A percentile compares a stretch with the other conserved stretches of the same genome.
phyloP scores from a whole-genome alignment of 2,797 vertebrate species.

The Poecilia gillii region DNA sequence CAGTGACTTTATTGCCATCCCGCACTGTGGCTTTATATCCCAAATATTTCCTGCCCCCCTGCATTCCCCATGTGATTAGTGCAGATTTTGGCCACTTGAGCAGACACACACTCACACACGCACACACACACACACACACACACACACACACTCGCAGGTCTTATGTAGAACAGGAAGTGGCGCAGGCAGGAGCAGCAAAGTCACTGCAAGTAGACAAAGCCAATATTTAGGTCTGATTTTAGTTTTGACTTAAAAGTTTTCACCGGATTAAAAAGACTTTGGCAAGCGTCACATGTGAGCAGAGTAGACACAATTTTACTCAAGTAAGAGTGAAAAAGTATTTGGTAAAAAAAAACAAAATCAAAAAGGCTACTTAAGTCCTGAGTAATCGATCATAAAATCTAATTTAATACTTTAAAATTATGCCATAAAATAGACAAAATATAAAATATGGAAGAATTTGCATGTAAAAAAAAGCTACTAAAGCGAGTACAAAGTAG shows the following conservation, averaged over 20 bases:
- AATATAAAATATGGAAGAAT: too few species aligned
- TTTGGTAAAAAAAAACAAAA: too few species aligned
- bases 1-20: conserved; percentile 55
- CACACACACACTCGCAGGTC: conserved; percentile 4
- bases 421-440: too few species aligned
- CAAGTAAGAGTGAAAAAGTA: too few species aligned
- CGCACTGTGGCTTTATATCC: conserved; percentile 41
- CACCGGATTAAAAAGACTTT: not conserved
- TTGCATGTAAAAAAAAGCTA: too few species aligned
- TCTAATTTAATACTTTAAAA: too few species aligned
- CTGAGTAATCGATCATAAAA: too few species aligned
- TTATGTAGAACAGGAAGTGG: not conserved
- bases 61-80: conserved; percentile 72
- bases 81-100: conserved; percentile 60
- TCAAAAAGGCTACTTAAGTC: too few species aligned
- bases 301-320: too few species aligned
- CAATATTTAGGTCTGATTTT: not conserved
- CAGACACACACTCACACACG: conserved; percentile 17
- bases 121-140: conserved; percentile 1
- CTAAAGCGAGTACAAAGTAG: too few species aligned
- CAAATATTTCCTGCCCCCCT: conserved; percentile 61
- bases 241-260: not conserved
- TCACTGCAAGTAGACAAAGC: not conserved
- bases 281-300: not conserved
- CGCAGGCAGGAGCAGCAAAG: not conserved